phyloP scores from a whole-genome alignment of 2,888 invertebrate genomes.

The Sarcophaga caerulescens region DNA sequence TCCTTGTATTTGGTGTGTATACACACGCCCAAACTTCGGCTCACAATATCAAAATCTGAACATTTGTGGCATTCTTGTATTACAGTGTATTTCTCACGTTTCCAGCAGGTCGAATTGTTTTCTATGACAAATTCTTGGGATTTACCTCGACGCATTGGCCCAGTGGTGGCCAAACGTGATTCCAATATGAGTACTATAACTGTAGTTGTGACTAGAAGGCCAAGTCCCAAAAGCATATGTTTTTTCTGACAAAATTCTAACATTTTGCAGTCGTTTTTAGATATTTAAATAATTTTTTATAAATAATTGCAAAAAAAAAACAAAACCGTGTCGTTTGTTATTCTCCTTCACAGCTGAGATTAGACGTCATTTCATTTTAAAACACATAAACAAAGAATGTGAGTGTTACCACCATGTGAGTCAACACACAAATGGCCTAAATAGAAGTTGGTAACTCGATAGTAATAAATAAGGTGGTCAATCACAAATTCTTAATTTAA shows the following conservation, averaged over 20 bases:
- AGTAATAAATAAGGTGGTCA: too few species aligned
- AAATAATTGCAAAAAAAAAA: neutral
- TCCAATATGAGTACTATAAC: slow-evolving; percentile 91
- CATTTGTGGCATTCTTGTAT: slow-evolving; percentile 91
- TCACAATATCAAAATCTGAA: slow-evolving; percentile 91
- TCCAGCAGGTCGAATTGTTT: slow-evolving; percentile 90
- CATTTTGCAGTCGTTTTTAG: slow-evolving; percentile 82
- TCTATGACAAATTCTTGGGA: slow-evolving; percentile 85
- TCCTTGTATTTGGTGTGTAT: slow-evolving; percentile 92
- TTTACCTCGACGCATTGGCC: slow-evolving; percentile 70
- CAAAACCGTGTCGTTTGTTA: neutral
- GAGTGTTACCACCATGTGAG: neutral
- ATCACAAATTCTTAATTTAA: too few species aligned
- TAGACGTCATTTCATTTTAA: neutral
- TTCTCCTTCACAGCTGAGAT: neutral
- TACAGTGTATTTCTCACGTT: slow-evolving; percentile 87
- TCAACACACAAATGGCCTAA: neutral
- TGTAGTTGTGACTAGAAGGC: slow-evolving; percentile 89
- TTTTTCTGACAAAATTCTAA: slow-evolving; percentile 92
- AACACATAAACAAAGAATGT: neutral
- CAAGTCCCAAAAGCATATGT: slow-evolving; percentile 90
- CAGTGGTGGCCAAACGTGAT: slow-evolving; percentile 82
- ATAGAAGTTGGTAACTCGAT: neutral
- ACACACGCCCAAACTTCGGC: slow-evolving; percentile 91
- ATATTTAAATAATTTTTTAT: neutral